Conservation (phyloP, 64 coral and sea anemone genomes). For the Dendronephthya gigantea region DNA sequence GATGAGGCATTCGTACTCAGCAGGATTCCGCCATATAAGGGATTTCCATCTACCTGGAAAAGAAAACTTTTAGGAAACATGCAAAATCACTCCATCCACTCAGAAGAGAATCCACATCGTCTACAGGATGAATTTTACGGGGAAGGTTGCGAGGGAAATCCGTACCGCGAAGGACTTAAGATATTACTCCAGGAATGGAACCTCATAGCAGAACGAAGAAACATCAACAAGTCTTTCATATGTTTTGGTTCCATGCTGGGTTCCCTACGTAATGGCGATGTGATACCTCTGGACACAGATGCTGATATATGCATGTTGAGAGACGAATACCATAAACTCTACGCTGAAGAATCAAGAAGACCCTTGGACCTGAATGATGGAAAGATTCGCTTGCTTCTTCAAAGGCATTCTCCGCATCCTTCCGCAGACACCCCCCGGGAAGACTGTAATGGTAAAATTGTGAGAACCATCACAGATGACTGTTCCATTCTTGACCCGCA, state of each 20-base stretch:
- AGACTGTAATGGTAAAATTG: neutral
- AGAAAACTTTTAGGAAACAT: no score
- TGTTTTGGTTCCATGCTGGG: neutral
- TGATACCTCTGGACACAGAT: neutral
- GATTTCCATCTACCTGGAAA: no score
- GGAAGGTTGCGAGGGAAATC: neutral
- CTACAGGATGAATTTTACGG: neutral
- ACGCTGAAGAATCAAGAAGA: neutral
- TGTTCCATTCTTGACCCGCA: neutral
- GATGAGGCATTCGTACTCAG: no score
- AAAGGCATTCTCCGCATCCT: neutral
- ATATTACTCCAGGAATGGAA: neutral
- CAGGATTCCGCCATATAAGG: no score
- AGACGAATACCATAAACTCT: neutral
- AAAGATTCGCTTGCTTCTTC: neutral
- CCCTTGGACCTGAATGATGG: neutral
- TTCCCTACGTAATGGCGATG: neutral
- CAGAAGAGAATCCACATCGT: neutral
- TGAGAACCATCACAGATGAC: neutral
- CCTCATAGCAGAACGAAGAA: neutral
- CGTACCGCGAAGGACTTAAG: neutral
- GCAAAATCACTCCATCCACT: no score
- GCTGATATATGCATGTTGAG: neutral
- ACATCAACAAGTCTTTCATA: neutral
- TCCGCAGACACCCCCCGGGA: neutral